Evolutionary conservation across 2,797 vertebrate species (phyloP), one percentile per base, ranked within the genome.

Genomic region (Crypturellus tataupa): DNA sequence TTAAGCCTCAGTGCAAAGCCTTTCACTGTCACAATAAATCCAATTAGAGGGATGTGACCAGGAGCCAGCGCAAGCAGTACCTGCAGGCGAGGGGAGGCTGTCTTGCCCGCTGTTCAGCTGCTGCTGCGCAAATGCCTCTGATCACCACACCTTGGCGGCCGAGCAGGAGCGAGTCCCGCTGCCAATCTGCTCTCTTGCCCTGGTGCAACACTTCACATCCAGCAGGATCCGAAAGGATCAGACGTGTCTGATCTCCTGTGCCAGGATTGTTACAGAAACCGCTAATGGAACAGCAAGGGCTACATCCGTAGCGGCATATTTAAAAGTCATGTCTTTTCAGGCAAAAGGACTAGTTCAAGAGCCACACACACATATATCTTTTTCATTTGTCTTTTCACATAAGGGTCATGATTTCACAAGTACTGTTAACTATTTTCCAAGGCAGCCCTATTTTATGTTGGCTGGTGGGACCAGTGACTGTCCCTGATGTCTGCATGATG

Each of bases 21-120:
- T 46, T 69, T 18, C 35, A 49, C 23, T 44, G 42, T 4, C 33
- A 55, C 67, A 79, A 31, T 58, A 62, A 71, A 39, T 87, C 53
- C 35, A 0, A 0, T 3, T 47, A 42, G 70, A 59, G 8, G 47
- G 14, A 51, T 31, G 21, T 6, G 4, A 65, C 25, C 3, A 1
- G 35, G 47, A 4, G 27, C 47, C 64, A 33, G 20, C 17, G 15
- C 12, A 63, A 75, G 46, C 58, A 90, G 37, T 47, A 76, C 53
- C 33, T 29, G 20, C 2, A 7, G 53, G 53, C 42, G 37, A 24
- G 76, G 24, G n/a, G 21, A 35, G 33, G 15, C n/a, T 23, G 33
- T 12, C 33, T 59, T 12, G 8, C n/a, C 4, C 4, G 33, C 55
- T 12, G 1, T 29, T 25, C 56, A 51, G 15, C 18, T 44, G n/a